Evolutionary conservation across 2,113 vertebrate species (phyloP), one percentile per base, ranked within the genome.

Genomic region (Neolamprologus sp.): DNA sequence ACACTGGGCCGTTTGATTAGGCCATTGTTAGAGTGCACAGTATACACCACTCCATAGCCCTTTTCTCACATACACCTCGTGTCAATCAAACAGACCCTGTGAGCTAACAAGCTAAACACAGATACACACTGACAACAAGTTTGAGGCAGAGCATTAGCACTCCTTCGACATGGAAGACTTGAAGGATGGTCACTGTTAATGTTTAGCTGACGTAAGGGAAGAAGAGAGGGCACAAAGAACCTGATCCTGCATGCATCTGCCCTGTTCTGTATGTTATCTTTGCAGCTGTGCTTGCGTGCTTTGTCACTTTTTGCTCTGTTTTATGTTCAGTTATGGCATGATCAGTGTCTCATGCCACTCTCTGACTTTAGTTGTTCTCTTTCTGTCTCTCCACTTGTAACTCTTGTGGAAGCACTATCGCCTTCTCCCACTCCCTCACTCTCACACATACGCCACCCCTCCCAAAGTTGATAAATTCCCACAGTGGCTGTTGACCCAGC

Each of bases 401-500:
- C 87, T 92, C 84, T 55, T 90, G 84, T 87, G 82, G 21, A 78
- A 86, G 88, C 85, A 26, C 65, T 47, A 82, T 81, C 42, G 40
- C 87, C 84, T 86, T 94, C 91, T 92, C 89, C 85, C 83, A 57
- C 91, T 91, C 85, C 75, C 81, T 89, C 12, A 23, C 93, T 92
- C 91, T 87, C 92, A 84, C 91, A 90, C 93, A 85, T 87, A 58
- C 86, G 86, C 88, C 94, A 91, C 91, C 95, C 95, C 97, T 96
- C 97, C 97, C 97, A 97, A 96, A 97, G 97, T 97, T 98, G 98
- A 98, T 98, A 97, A 98, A 98, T 98, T 99, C 98, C 98, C 98
- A 98, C 97, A 97, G 98, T 97, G 98, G 97, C 98, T 98, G 98
- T 99, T 99, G 99, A 99, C 98, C 98, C 98, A 99, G 98, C 98